Percentiles rank a stretch among this genome's conserved stretches.
Conservation (phyloP, 2,113 vertebrate genomes). For the Probosciger aterrimus region DNA sequence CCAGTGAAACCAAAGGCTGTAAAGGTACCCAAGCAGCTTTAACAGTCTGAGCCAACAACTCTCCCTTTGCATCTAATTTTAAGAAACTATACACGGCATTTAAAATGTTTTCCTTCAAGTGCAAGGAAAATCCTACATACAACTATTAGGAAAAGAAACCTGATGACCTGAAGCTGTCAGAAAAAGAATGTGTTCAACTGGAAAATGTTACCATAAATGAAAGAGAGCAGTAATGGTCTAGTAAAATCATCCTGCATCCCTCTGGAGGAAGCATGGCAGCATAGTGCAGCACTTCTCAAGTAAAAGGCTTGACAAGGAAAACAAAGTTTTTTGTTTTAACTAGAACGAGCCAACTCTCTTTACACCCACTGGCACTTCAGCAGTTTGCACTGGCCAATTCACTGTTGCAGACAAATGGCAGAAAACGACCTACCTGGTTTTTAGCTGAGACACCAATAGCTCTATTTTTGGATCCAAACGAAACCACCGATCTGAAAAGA, state of each 20-base stretch:
- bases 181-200: not conserved
- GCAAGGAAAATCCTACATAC: not conserved
- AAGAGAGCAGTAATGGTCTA: not conserved
- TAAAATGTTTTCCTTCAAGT: not conserved
- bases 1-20: not conserved
- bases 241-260: not conserved
- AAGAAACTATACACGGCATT: not conserved
- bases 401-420: not conserved
- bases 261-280: not conserved
- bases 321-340: not conserved
- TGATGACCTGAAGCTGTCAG: not conserved
- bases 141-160: not conserved
- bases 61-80: not conserved
- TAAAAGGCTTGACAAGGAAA: not conserved
- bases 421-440: conserved; percentile 78
- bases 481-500: conserved; percentile 79
- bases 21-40: not conserved
- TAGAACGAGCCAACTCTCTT: not conserved
- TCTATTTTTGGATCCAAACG: conserved; percentile 84
- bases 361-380: not conserved
- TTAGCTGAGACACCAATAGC: conserved; percentile 83
- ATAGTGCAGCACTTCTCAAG: not conserved
- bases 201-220: not conserved
- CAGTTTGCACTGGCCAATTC: not conserved
- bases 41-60: not conserved